phyloP scores from a whole-genome alignment of 2,797 vertebrate genomes.

The Gambelia wislizenii region DNA sequence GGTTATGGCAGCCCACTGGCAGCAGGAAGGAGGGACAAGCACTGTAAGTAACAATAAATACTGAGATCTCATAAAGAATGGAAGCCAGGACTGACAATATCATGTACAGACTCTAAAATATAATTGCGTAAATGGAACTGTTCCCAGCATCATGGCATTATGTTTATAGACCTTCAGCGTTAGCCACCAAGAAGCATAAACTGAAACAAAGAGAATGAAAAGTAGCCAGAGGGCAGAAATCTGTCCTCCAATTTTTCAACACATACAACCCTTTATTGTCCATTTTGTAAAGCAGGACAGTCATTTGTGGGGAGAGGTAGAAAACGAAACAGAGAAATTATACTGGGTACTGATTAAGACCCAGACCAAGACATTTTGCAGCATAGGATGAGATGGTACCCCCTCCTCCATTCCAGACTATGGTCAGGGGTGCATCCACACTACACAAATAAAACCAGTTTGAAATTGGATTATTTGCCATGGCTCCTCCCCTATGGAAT shows the following conservation, averaged over 20 bases:
- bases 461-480: too few species aligned
- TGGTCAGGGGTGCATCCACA: too few species aligned
- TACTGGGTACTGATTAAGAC: background rate
- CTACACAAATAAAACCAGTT: too few species aligned
- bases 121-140: background rate
- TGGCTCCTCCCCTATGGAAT: too few species aligned
- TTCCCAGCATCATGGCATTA: background rate
- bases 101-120: background rate
- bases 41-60: background rate
- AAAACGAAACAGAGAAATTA: background rate
- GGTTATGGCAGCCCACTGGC: background rate
- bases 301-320: background rate
- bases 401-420: background rate
- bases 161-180: background rate
- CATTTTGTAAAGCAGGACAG: background rate
- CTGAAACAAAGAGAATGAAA: background rate
- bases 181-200: background rate
- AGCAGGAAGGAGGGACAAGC: background rate
- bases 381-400: background rate
- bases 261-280: too few species aligned
- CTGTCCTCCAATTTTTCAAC: background rate
- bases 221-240: background rate
- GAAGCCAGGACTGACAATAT: background rate
- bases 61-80: background rate
- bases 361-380: background rate